phyloP scores from a whole-genome alignment of 2,888 invertebrate genomes.

The Caenorhabditis panamensis region DNA sequence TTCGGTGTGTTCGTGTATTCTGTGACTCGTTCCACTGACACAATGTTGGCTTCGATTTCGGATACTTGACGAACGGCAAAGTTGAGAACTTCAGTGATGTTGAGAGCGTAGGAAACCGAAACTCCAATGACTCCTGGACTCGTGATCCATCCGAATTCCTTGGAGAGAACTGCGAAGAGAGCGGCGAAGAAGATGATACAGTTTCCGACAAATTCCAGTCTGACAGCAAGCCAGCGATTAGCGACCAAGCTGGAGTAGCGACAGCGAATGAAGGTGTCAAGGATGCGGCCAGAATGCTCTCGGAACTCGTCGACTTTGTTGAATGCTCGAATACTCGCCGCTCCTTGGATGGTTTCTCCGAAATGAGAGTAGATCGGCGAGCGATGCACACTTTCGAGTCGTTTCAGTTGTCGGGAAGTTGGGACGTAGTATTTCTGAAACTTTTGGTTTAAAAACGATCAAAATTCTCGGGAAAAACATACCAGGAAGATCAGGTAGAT shows the following conservation, averaged over 20 bases:
- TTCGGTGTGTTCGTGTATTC: slow-evolving; percentile 75
- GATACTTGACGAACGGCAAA: slow-evolving; percentile 97
- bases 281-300: slow-evolving; percentile 37
- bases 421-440: slow-evolving; percentile 95
- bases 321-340: slow-evolving; percentile 79
- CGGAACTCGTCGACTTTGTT: slow-evolving; percentile 72
- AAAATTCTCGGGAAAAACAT: no score
- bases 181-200: slow-evolving; percentile 65
- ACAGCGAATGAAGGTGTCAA: slow-evolving; percentile 59
- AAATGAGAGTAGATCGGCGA: slow-evolving; percentile 81
- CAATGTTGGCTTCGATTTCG: slow-evolving; percentile 97
- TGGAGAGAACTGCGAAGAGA: slow-evolving; percentile 65
- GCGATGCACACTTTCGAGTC: slow-evolving; percentile 77
- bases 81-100: slow-evolving; percentile 95
- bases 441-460: no score
- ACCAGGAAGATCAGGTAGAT: slow-evolving; percentile 76
- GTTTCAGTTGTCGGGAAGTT: slow-evolving; percentile 88
- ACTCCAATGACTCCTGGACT: slow-evolving; percentile 84
- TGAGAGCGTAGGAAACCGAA: slow-evolving; percentile 83
- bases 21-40: slow-evolving; percentile 90
- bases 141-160: slow-evolving; percentile 63
- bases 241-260: slow-evolving; percentile 65
- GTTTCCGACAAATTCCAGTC: slow-evolving; percentile 71
- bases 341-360: slow-evolving; percentile 79
- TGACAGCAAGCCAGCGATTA: slow-evolving; percentile 62